Conservation (phyloP, 2,113 vertebrate species). For the Cyprinodon tularosa region DNA sequence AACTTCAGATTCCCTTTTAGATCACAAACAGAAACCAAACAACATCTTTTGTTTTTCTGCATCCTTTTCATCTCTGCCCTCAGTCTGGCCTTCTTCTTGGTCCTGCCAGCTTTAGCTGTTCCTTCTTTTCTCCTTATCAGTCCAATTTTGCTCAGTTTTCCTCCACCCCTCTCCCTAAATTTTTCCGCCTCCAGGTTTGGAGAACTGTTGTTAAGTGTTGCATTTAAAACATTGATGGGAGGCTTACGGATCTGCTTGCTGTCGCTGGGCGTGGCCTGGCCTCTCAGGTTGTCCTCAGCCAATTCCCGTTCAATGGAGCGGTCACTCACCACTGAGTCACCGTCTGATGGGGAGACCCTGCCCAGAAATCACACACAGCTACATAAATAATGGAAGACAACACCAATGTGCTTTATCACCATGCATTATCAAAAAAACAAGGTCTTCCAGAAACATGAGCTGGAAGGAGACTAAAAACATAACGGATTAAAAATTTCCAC, state of each 20-base stretch:
- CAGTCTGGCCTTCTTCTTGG: conserved; percentile 26
- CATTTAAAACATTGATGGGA: conserved; percentile 81
- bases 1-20: conserved; percentile 22
- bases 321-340: conserved; percentile 90
- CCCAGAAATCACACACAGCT: conserved; percentile 33
- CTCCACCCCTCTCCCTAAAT: conserved; percentile 10
- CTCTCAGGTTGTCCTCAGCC: conserved; percentile 83
- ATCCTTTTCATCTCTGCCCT: conserved; percentile 12
- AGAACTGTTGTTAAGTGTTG: conserved; percentile 43
- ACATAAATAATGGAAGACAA: conserved; percentile 56
- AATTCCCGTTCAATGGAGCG: conserved; percentile 88
- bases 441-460: background rate
- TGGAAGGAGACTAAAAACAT: too few species aligned
- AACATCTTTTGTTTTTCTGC: conserved; percentile 16
- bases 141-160: conserved; percentile 5
- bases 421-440: conserved; percentile 38
- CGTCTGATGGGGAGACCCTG: conserved; percentile 93
- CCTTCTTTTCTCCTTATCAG: conserved; percentile 41
- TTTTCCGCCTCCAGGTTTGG: conserved; percentile 22
- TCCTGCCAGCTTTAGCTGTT: background rate
- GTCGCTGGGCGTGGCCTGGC: conserved; percentile 72
- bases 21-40: conserved; percentile 5
- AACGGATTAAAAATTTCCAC: too few species aligned
- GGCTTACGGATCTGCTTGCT: conserved; percentile 82
- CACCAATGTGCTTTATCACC: conserved; percentile 23